Conservation (phyloP, 2,888 invertebrate species). For the Lepidocyrtoides sp. region DNA sequence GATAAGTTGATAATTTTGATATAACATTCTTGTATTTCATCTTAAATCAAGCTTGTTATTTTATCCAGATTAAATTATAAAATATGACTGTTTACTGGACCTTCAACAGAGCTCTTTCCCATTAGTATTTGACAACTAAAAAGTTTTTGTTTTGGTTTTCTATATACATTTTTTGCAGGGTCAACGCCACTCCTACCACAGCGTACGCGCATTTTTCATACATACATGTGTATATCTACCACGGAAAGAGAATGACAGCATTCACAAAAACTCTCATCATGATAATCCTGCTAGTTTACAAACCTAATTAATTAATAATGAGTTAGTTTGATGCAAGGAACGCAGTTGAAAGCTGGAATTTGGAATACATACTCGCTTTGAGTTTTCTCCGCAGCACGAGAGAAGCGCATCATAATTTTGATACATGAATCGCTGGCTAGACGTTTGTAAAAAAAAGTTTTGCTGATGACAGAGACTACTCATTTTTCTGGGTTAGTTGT, state of each 20-base stretch:
- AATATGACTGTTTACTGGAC: neutral
- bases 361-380: neutral
- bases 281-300: neutral
- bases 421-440: neutral
- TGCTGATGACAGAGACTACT: neutral
- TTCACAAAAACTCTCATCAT: no score
- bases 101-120: neutral
- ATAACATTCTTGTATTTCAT: neutral
- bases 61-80: neutral
- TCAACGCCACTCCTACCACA: slow-evolving; percentile 30
- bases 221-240: neutral
- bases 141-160: neutral
- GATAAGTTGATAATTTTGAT: neutral
- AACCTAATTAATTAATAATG: neutral
- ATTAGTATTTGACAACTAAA: neutral
- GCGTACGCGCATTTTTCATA: neutral
- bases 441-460: no score
- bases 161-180: neutral
- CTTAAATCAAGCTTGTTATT: neutral
- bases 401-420: neutral
- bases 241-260: no score
- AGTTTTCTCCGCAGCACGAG: neutral
- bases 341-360: neutral
- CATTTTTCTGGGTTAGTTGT: neutral
- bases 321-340: neutral